Conservation (phyloP, 2,113 vertebrate species). For the Protobothrops mucrosquamatus region DNA sequence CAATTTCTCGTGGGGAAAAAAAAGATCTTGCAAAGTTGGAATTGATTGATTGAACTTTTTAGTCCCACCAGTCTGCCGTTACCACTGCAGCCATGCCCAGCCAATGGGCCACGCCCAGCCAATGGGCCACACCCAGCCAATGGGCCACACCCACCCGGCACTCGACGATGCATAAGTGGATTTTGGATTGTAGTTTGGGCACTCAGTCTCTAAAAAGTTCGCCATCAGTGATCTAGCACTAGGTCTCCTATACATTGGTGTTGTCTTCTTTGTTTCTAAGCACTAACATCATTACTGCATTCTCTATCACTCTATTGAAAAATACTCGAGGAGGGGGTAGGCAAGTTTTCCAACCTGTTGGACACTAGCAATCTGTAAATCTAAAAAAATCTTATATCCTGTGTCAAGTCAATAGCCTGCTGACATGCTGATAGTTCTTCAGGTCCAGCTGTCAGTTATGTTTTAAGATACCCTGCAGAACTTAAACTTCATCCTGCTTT, state of each 20-base stretch:
- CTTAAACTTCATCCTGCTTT: constrained; percentile 30
- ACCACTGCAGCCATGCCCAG: too few relatives aligned
- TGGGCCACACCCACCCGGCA: too few relatives aligned
- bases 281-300: neutral
- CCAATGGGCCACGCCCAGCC: too few relatives aligned
- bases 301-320: neutral
- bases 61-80: too few relatives aligned
- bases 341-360: neutral
- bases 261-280: neutral
- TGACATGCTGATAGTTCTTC: constrained; percentile 13
- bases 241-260: neutral
- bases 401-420: constrained; percentile 23
- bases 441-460: constrained; percentile 43
- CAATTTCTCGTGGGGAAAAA: too few relatives aligned
- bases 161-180: too few relatives aligned
- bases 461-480: constrained; percentile 43
- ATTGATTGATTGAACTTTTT: too few relatives aligned
- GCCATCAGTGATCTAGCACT: too few relatives aligned
- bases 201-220: too few relatives aligned
- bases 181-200: too few relatives aligned
- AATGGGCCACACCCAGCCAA: too few relatives aligned
- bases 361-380: constrained; percentile 1
- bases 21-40: too few relatives aligned
- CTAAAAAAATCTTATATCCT: constrained; percentile 16
- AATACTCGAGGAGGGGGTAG: neutral